Evolutionary conservation across 2,113 vertebrate genomes (phyloP).

Genomic region (Brachyhypopomus gauderio): DNA sequence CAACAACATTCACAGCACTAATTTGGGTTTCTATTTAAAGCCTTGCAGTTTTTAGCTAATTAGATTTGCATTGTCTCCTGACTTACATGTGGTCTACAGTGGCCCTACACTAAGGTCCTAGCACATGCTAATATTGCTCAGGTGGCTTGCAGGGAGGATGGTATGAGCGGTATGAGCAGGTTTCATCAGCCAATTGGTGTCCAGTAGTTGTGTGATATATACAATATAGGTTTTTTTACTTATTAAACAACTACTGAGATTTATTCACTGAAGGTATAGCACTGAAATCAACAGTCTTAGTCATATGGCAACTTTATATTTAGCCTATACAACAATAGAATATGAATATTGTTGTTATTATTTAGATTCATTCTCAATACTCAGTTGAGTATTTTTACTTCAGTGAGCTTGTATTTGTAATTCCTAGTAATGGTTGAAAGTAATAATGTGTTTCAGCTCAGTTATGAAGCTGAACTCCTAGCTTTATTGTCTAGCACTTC

Average conservation of each 20-base stretch:
- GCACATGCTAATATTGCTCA: conserved; percentile 63
- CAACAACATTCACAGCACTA: conserved; percentile 73
- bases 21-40: conserved; percentile 75
- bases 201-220: background rate
- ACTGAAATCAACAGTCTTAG: background rate
- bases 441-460: background rate
- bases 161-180: background rate
- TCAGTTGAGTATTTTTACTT: background rate
- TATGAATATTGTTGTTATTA: conserved; percentile 18
- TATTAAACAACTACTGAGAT: background rate
- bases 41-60: conserved; percentile 76
- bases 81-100: conserved; percentile 78
- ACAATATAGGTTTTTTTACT: background rate
- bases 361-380: background rate
- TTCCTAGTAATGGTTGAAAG: background rate
- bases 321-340: background rate
- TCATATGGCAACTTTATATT: background rate
- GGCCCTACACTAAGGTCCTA: conserved; percentile 70
- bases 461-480: background rate
- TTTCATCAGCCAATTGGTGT: background rate
- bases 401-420: background rate
- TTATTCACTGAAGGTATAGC: background rate
- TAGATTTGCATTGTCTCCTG: conserved; percentile 76
- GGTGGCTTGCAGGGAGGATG: conserved; percentile 27
- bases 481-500: background rate